Percentiles rank a stretch among this genome's conserved stretches.
phyloP scores from a whole-genome alignment of 2,888 invertebrate genomes.

The Vesta saturnalis region DNA sequence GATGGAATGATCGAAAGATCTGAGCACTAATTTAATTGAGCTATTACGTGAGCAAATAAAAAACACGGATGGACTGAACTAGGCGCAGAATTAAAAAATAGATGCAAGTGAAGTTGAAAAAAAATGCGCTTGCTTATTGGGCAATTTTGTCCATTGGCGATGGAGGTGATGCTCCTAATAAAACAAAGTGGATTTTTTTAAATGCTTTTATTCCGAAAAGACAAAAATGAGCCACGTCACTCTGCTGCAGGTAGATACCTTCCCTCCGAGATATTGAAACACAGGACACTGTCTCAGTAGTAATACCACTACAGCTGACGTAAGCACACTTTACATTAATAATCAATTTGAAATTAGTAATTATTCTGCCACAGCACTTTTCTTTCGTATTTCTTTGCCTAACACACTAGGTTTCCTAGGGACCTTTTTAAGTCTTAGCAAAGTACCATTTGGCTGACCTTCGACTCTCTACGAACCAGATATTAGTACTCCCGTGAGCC shows the following conservation, averaged over 20 bases:
- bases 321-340: no score
- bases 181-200: constrained; percentile 20
- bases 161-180: constrained; percentile 18
- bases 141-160: constrained; percentile 18
- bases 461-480: neutral
- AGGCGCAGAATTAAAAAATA: neutral
- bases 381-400: constrained; percentile 1
- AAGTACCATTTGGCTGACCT: no score
- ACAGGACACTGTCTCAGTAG: no score
- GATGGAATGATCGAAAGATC: no score
- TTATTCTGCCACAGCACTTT: constrained; percentile 22
- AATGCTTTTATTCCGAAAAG: constrained; percentile 22
- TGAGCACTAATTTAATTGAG: neutral
- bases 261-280: no score
- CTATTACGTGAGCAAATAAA: neutral
- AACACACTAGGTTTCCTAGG: no score
- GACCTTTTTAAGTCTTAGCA: no score
- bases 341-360: constrained; percentile 23
- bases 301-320: no score
- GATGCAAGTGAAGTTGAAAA: neutral
- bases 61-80: neutral
- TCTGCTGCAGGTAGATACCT: no score
- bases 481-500: neutral
- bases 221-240: no score
- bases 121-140: neutral